Percentiles rank a stretch among this genome's conserved stretches.
Conservation (phyloP, 2,113 vertebrate genomes). For the Syrrhaptes paradoxus region DNA sequence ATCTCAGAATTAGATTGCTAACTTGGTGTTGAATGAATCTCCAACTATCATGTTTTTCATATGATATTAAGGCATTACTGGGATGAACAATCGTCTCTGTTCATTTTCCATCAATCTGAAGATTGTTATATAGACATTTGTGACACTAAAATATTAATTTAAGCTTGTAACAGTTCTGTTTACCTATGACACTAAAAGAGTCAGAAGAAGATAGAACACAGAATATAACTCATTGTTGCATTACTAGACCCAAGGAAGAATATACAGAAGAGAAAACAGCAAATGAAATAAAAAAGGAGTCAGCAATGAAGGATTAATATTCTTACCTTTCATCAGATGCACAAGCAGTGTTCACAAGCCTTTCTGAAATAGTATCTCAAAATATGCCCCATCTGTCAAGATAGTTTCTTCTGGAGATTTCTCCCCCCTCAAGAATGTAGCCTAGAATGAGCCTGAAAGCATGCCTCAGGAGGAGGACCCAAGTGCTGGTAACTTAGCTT, state of each 20-base stretch:
- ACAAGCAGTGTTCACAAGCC: background rate
- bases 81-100: background rate
- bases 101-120: background rate
- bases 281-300: background rate
- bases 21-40: background rate
- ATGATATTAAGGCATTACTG: background rate
- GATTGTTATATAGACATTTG: background rate
- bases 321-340: background rate
- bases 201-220: background rate
- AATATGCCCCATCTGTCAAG: background rate
- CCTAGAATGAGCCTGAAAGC: background rate
- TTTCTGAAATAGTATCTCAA: background rate
- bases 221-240: background rate
- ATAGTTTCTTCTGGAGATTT: background rate
- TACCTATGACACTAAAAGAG: too few species aligned
- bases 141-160: background rate
- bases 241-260: background rate
- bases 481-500: background rate
- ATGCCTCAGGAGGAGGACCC: background rate
- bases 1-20: background rate
- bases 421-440: background rate
- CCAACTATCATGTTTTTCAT: background rate
- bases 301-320: background rate
- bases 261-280: background rate
- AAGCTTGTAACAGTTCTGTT: background rate